phyloP scores from a whole-genome alignment of 1,140 invertebrate species.

The Teleogryllus occipitalis region DNA sequence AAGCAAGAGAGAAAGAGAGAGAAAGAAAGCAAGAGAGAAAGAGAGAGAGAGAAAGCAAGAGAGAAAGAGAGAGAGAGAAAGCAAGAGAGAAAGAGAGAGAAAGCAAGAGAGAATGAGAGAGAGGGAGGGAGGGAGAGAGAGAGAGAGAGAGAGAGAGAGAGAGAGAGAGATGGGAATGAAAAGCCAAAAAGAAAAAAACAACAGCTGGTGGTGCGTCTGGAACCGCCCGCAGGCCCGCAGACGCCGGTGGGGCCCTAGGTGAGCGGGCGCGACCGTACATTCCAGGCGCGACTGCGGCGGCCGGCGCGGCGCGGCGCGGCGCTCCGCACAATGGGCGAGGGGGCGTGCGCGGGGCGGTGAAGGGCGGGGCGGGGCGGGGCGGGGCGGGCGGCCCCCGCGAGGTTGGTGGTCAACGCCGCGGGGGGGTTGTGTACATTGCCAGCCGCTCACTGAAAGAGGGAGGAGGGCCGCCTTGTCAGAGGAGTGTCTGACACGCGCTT shows the following conservation, averaged over 20 bases:
- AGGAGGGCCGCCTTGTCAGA: not conserved
- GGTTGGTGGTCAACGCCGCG: not conserved
- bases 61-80: not conserved
- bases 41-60: not conserved
- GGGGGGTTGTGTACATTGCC: not conserved
- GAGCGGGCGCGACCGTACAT: not conserved
- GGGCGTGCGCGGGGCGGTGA: too few relatives aligned
- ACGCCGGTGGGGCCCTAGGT: too few relatives aligned
- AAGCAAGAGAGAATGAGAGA: not conserved
- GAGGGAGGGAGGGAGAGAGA: not conserved
- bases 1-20: not conserved
- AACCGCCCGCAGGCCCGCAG: too few relatives aligned
- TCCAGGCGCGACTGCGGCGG: not conserved
- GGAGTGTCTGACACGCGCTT: not conserved
- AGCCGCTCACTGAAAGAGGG: not conserved
- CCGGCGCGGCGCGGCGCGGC: too few relatives aligned
- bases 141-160: not conserved
- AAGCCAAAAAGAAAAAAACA: too few relatives aligned
- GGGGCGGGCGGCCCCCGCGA: not conserved
- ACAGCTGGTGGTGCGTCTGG: too few relatives aligned
- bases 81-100: not conserved
- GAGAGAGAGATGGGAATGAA: not conserved
- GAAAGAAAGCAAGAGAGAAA: not conserved
- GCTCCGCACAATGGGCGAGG: not conserved
- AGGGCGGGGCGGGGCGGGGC: too few relatives aligned